Evolutionary conservation across 2,888 invertebrate genomes (phyloP).

Genomic region (Rugalucina vietnamica): DNA sequence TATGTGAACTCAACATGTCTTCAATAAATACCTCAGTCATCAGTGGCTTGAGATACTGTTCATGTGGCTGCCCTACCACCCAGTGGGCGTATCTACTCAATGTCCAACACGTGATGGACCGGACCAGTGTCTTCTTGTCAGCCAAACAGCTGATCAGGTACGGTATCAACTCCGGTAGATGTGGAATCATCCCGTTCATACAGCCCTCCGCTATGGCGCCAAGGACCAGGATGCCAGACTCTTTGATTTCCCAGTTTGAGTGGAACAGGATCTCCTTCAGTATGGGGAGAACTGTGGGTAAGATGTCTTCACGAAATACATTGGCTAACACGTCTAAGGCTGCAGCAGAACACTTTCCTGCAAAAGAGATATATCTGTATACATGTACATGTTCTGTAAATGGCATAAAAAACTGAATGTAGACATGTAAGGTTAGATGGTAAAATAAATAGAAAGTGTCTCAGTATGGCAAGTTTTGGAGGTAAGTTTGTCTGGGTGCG

Average conservation of each 20-base stretch:
- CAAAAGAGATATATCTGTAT: too few species aligned
- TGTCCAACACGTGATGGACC: conserved; percentile 99
- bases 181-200: conserved; percentile 98
- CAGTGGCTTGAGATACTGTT: conserved; percentile 95
- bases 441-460: too few species aligned
- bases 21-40: conserved; percentile 91
- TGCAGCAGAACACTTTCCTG: conserved; percentile 98
- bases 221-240: conserved; percentile 95
- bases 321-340: conserved; percentile 98
- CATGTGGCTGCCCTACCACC: conserved; percentile 98
- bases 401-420: too few species aligned
- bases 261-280: conserved; percentile 98
- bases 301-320: conserved; percentile 97
- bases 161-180: conserved; percentile 97
- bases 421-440: too few species aligned
- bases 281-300: conserved; percentile 97
- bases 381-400: too few species aligned
- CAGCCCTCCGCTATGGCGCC: conserved; percentile 95
- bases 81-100: conserved; percentile 98
- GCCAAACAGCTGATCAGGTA: conserved; percentile 96
- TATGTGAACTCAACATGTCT: too few species aligned
- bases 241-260: conserved; percentile 98
- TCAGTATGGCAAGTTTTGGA: too few species aligned
- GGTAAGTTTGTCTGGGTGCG: too few species aligned
- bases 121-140: conserved; percentile 97